Conservation (phyloP, 2,797 vertebrate genomes). For the Paedocypris micromegethes region DNA sequence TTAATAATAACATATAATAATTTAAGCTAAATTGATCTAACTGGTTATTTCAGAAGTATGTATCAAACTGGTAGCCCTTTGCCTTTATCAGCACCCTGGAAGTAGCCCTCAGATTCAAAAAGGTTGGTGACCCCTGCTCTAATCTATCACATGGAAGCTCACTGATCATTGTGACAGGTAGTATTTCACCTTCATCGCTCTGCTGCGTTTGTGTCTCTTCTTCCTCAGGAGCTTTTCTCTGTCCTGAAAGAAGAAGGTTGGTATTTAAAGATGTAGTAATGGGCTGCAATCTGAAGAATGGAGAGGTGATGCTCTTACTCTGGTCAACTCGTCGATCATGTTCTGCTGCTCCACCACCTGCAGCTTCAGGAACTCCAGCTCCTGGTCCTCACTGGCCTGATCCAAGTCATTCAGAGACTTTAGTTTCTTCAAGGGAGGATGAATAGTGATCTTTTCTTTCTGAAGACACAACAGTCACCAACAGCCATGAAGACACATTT, state of each 20-base stretch:
- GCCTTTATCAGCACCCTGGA: no score
- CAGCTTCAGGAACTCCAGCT: slow-evolving; percentile 95
- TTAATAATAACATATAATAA: no score
- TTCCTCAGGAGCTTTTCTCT: slow-evolving; percentile 92
- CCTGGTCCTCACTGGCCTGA: slow-evolving; percentile 94
- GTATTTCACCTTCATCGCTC: slow-evolving; percentile 87
- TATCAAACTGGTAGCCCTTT: no score
- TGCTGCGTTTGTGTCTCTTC: slow-evolving; percentile 94
- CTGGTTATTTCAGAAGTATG: no score
- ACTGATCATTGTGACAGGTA: background rate
- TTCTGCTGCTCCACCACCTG: slow-evolving; percentile 97
- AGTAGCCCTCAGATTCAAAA: no score
- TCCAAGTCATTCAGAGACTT: slow-evolving; percentile 97
- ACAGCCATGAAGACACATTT: background rate
- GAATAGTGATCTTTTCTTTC: slow-evolving; percentile 93
- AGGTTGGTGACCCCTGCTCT: background rate
- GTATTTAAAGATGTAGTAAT: background rate
- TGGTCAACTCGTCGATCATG: slow-evolving; percentile 95
- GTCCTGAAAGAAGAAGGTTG: slow-evolving; percentile 68
- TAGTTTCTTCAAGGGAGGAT: slow-evolving; percentile 91
- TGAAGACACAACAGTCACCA: slow-evolving; percentile 47
- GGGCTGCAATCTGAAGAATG: background rate
- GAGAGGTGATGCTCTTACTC: slow-evolving; percentile 66
- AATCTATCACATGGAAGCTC: background rate
- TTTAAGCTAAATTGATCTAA: no score